Evolutionary conservation across 2,113 vertebrate genomes (phyloP), one percentile per base, ranked within the genome.

Genomic region (Hymenochirus boettgeri): DNA sequence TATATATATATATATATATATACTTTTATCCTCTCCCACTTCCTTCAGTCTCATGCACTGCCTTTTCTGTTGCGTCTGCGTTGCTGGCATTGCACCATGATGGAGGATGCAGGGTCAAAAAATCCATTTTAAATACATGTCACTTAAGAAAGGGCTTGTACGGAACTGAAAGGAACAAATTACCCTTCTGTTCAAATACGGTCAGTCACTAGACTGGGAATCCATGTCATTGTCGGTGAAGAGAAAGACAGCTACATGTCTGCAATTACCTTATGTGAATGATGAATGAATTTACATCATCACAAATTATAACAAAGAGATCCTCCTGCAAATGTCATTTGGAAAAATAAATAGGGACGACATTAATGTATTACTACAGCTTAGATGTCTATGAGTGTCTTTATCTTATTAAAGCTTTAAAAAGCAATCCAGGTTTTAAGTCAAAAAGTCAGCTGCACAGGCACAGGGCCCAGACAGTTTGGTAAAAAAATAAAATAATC

Each of bases 251-350:
- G n/a, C 39, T 19, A 3, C 56, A 55, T 21, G 54, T 65, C 47
- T 50, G 42, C 54, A 35, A 46, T 46, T n/a, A 58, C 55, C 37
- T 67, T 59, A 42, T 29, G 54, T 25, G 63, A 42, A 31, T 25
- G 46, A 58, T 67, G 11, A 25, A 59, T 67, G 57, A 51, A 58
- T n/a, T n/a, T 67, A 46, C 64, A 67, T 67, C 27, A 58, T 66
- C 48, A 50, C 27, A 12, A 18, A 37, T 52, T 24, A 58, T 22
- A 27, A 59, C 64, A 67, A 58, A 67, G 64, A 52, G 31, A 51
- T 48, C 23, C 46, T 39, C 15, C 31, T 35, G 33, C 33, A 3
- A 35, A 12, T 9, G 33, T 35, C 15, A 13, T 35, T 35, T 35
- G 33, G 7, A n/a, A n/a, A n/a, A n/a, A n/a, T n/a, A n/a, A n/a